Conservation (phyloP, 2,888 invertebrate species). For the Erebia palarica region DNA sequence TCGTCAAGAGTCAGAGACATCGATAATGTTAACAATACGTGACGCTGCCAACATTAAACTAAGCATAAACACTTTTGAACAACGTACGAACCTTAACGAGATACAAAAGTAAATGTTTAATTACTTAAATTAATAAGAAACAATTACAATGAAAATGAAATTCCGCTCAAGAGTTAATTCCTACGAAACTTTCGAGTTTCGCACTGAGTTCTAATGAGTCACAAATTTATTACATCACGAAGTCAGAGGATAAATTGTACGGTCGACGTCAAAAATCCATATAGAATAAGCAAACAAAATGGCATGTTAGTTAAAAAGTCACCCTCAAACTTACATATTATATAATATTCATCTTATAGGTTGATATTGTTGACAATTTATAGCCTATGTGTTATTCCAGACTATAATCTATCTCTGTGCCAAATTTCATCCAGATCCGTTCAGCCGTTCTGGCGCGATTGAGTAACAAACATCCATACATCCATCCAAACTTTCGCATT, state of each 20-base stretch:
- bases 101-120: constrained; percentile 7
- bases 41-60: background rate
- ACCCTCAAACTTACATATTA: too few species aligned
- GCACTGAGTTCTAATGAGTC: constrained; percentile 28
- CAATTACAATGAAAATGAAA: constrained; percentile 27
- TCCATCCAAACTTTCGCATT: too few species aligned
- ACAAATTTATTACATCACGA: constrained; percentile 25
- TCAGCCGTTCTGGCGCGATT: too few species aligned
- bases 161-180: constrained; percentile 27
- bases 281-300: too few species aligned
- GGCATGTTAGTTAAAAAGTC: too few species aligned
- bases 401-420: too few species aligned
- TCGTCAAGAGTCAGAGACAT: background rate
- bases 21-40: background rate
- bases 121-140: constrained; percentile 21
- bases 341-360: too few species aligned
- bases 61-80: background rate
- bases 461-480: too few species aligned
- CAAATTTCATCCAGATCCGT: too few species aligned
- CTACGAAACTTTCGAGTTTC: constrained; percentile 25
- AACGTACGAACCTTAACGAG: constrained; percentile 12
- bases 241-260: constrained; percentile 24
- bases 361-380: too few species aligned
- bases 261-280: too few species aligned
- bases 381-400: too few species aligned